Percentiles rank a stretch among this genome's conserved stretches.
These are phyloP conservation scores for Anguilla megastoma DNA, from an alignment of 2,797 vertebrate species.

Conservation along the genomic window DNA sequence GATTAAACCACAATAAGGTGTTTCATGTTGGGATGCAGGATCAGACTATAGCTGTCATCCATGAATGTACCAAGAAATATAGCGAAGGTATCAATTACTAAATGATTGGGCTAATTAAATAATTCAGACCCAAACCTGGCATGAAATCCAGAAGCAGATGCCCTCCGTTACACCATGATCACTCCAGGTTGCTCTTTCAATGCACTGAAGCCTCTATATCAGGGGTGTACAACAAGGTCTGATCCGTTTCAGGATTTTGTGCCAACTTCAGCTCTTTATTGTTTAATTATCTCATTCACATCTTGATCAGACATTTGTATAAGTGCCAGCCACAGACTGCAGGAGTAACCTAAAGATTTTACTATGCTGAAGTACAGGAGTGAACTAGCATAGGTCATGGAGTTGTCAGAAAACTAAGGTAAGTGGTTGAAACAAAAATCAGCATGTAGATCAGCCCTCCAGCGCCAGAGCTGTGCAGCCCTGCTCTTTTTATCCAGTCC, in stretches of 20 bases:
- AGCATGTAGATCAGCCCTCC: not conserved
- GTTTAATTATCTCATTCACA: not conserved
- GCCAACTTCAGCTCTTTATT: not conserved
- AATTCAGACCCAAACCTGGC: not conserved
- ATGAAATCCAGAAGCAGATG: too few species aligned
- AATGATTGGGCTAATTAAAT: not conserved
- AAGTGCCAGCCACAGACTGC: not conserved
- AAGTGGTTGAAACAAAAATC: constrained; percentile 33
- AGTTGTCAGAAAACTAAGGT: not conserved
- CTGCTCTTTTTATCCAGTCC: not conserved
- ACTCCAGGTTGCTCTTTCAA: not conserved
- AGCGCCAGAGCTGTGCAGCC: not conserved
- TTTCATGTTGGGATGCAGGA: not conserved
- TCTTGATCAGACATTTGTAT: not conserved
- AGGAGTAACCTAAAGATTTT: not conserved
- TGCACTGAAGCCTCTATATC: not conserved
- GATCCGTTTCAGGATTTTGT: not conserved
- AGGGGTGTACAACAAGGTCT: not conserved
- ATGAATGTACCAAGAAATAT: not conserved
- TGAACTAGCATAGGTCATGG: not conserved
- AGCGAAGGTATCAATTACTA: not conserved
- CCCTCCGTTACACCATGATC: not conserved
- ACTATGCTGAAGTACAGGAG: too few species aligned
- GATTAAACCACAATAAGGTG: not conserved
- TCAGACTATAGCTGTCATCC: too few species aligned